Percentiles rank a stretch among this genome's conserved stretches.
phyloP scores from a whole-genome alignment of 2,888 invertebrate genomes.

The Eilema griseolum region DNA sequence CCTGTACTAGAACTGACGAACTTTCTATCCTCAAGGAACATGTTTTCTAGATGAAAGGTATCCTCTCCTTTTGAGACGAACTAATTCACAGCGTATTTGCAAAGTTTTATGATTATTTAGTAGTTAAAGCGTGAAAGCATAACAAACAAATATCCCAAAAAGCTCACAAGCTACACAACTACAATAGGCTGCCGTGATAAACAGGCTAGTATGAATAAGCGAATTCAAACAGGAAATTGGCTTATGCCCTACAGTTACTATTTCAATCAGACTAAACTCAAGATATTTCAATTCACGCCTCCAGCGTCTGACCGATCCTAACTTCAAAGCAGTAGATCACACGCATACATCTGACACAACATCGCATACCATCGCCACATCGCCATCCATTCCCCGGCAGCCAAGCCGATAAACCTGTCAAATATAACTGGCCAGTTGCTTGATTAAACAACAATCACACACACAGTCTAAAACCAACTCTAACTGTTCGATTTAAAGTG shows the following conservation, averaged over 20 bases:
- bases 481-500: neutral
- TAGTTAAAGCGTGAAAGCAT: neutral
- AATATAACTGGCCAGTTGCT: conserved; percentile 55
- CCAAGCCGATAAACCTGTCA: conserved; percentile 60
- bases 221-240: neutral
- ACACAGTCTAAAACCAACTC: conserved; percentile 16
- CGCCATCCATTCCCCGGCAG: conserved; percentile 47
- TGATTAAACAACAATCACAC: conserved; percentile 51
- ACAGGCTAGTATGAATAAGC: neutral
- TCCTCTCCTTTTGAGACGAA: too few species aligned
- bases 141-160: neutral
- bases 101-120: neutral
- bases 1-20: too few species aligned
- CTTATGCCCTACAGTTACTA: neutral
- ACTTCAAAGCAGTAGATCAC: conserved; percentile 34
- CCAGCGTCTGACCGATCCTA: conserved; percentile 12
- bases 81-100: neutral
- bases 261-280: neutral
- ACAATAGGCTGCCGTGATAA: neutral
- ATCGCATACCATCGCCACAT: conserved; percentile 38
- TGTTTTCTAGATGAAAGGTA: too few species aligned
- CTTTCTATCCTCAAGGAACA: neutral
- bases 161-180: neutral
- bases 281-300: conserved; percentile 15
- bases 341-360: conserved; percentile 38